Percentiles rank a stretch among this genome's conserved stretches.
These are phyloP conservation scores for Physocephala rufipes DNA, from an alignment of 2,888 invertebrate genomes.

Conservation along the genomic window DNA sequence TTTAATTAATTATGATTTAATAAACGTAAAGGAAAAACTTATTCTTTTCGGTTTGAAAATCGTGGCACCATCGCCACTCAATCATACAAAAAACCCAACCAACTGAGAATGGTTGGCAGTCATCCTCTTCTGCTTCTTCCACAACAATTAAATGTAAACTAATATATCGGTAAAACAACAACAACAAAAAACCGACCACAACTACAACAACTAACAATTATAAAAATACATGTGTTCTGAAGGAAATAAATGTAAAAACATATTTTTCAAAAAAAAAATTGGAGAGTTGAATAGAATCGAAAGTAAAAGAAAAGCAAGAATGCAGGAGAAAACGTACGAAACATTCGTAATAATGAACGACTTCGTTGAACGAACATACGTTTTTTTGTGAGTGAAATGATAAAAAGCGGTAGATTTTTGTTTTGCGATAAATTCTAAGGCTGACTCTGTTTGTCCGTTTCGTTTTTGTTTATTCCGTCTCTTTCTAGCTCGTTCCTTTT, in stretches of 20 bases:
- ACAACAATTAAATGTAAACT: background rate
- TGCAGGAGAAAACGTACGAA: too few relatives aligned
- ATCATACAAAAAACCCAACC: too few relatives aligned
- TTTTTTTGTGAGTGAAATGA: conserved; percentile 37
- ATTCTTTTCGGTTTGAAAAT: too few relatives aligned
- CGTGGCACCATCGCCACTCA: too few relatives aligned
- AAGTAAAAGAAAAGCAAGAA: conserved; percentile 14
- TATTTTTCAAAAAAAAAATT: conserved; percentile 16
- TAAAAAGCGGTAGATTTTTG: conserved; percentile 38
- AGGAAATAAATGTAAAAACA: conserved; percentile 28
- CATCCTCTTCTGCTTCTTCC: too few relatives aligned
- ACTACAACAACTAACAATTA: conserved; percentile 33
- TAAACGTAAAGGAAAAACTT: too few relatives aligned
- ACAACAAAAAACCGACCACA: conserved; percentile 29
- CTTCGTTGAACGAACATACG: conserved; percentile 27
- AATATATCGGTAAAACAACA: conserved; percentile 32
- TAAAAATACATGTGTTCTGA: conserved; percentile 12
- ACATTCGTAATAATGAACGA: conserved; percentile 42
- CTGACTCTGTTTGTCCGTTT: background rate
- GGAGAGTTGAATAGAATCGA: conserved; percentile 18
- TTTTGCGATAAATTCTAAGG: conserved; percentile 35
- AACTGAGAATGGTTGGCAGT: too few relatives aligned
- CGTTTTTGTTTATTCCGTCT: background rate
- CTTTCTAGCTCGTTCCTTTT: background rate
- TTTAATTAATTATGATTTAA: too few relatives aligned